Conservation (phyloP, 2,113 vertebrate species). For the Gasterosteus nipponicus region DNA sequence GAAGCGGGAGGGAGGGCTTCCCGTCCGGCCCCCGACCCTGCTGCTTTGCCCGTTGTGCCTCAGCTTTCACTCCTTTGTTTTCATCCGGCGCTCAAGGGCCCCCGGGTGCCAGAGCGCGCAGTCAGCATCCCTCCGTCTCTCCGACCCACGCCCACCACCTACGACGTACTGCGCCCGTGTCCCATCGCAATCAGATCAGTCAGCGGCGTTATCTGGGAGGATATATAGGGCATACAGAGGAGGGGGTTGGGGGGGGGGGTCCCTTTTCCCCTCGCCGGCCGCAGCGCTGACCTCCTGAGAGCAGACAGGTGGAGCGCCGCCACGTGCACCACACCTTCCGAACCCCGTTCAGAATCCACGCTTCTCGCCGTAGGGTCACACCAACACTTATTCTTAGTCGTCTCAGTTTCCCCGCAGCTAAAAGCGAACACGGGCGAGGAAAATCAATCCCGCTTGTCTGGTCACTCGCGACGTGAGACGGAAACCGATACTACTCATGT, state of each 20-base stretch:
- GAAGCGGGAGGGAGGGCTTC: slow-evolving; percentile 61
- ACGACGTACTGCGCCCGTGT: slow-evolving; percentile 11
- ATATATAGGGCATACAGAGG: slow-evolving; percentile 19
- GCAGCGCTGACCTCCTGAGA: neutral
- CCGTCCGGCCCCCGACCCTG: slow-evolving; percentile 39
- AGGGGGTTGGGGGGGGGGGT: neutral
- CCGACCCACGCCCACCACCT: slow-evolving; percentile 41
- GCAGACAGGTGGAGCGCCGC: slow-evolving; percentile 15
- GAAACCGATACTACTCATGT: slow-evolving; percentile 5
- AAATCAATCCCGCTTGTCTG: slow-evolving; percentile 12
- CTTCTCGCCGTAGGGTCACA: neutral
- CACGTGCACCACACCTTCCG: neutral
- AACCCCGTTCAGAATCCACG: neutral
- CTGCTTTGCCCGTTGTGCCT: slow-evolving; percentile 24
- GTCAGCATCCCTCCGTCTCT: neutral
- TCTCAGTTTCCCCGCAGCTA: neutral
- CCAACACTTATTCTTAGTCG: slow-evolving; percentile 15
- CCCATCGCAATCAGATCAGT: slow-evolving; percentile 34
- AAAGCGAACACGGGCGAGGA: slow-evolving; percentile 9
- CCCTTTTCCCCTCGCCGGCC: slow-evolving; percentile 11
- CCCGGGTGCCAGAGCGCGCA: slow-evolving; percentile 9
- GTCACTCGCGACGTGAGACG: slow-evolving; percentile 4
- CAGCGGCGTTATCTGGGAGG: slow-evolving; percentile 40
- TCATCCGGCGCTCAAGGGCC: neutral
- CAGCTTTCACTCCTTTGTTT: slow-evolving; percentile 44